A percentile compares a stretch with the other conserved stretches of the same genome.
These are phyloP conservation scores for Strigamia maritima DNA, from an alignment of 2,888 invertebrate species.

Conservation along the genomic window DNA sequence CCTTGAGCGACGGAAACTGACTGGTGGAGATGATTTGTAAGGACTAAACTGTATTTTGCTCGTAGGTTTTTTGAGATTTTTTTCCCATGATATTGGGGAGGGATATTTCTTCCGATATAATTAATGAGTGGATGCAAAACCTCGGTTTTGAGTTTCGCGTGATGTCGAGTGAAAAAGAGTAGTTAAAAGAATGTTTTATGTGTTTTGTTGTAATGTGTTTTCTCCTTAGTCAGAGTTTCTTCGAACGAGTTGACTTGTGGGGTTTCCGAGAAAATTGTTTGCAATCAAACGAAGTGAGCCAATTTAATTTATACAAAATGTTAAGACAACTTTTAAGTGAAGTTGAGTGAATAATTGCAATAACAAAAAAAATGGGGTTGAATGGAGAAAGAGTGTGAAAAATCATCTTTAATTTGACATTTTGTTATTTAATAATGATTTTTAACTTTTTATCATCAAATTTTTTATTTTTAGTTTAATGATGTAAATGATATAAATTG, in stretches of 20 bases:
- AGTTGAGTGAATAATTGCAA: not conserved
- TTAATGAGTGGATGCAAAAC: not conserved
- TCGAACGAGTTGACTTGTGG: constrained; percentile 4
- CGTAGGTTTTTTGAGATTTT: not conserved
- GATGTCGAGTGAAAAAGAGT: not conserved
- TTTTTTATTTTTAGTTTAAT: too few relatives aligned
- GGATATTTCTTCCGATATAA: not conserved
- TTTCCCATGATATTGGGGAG: not conserved
- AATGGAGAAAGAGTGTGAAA: too few relatives aligned
- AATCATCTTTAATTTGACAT: too few relatives aligned
- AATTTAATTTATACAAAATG: not conserved
- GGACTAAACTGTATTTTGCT: not conserved
- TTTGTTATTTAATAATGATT: too few relatives aligned
- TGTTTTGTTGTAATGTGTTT: not conserved
- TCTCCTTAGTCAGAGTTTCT: not conserved
- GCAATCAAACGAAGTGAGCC: not conserved
- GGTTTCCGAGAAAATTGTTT: not conserved
- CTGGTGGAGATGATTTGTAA: not conserved
- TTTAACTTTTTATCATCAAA: too few relatives aligned
- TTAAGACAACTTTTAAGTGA: not conserved
- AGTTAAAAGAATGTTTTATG: not conserved
- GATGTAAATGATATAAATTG: too few relatives aligned
- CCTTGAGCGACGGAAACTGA: not conserved
- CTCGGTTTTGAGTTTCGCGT: not conserved
- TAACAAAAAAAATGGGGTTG: not conserved